Evolutionary conservation across 2,797 vertebrate species (phyloP).

Genomic region (Ispidina lecontei): DNA sequence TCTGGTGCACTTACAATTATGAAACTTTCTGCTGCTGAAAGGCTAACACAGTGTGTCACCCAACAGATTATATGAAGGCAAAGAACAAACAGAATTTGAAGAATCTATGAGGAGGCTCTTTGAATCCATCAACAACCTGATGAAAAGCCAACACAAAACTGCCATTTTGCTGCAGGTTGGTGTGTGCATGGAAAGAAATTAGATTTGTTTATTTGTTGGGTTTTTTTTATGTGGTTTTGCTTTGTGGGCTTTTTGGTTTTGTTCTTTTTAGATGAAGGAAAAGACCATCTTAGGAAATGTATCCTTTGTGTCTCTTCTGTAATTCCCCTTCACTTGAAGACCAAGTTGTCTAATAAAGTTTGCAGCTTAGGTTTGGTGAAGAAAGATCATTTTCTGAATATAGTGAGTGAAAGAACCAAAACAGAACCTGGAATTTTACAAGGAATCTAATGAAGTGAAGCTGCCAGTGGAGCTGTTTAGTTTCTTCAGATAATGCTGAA

Average conservation of each 20-base stretch:
- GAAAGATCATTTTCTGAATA: not conserved
- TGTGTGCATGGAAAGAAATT: not conserved
- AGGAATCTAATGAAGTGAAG: not conserved
- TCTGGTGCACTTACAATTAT: not conserved
- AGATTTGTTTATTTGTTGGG: not conserved
- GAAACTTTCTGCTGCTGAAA: not conserved
- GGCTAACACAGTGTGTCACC: slow-evolving; percentile 35
- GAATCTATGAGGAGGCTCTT: slow-evolving; percentile 93
- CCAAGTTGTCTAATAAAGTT: not conserved
- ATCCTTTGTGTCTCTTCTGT: not conserved
- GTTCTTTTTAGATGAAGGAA: not conserved
- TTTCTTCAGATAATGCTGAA: not conserved
- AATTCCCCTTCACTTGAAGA: not conserved
- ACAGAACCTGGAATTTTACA: not conserved
- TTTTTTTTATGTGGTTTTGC: not conserved
- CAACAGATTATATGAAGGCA: slow-evolving; percentile 92
- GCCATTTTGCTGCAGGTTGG: slow-evolving; percentile 91
- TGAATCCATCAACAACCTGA: slow-evolving; percentile 96
- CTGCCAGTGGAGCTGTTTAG: not conserved
- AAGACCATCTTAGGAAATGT: not conserved
- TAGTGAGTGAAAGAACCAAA: not conserved
- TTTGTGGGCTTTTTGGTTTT: not conserved
- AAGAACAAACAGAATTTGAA: slow-evolving; percentile 95
- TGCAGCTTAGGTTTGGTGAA: not conserved
- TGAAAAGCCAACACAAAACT: slow-evolving; percentile 90